Base-by-base conservation (phyloP, 2,888 invertebrate genomes). In the Oscheius sp. region DNA sequence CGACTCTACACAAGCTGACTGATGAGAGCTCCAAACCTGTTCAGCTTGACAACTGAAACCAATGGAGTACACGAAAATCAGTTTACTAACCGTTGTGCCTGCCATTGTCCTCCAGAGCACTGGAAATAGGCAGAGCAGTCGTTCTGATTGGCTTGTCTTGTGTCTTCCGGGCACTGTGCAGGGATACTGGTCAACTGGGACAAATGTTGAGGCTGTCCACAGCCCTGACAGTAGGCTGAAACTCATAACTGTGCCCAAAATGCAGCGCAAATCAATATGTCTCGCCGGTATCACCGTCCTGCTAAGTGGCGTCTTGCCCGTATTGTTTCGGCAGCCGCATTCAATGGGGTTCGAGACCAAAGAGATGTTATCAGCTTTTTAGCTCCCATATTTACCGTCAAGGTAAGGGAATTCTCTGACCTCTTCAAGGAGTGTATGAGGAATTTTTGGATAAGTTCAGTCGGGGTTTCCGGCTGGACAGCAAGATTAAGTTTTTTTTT, bases 111-210 rank as follows among this genome's bases (percentile, higher is more conserved):
- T 7, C 11, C 11, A 2, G 11, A 9, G 48, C 70, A 70, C 7
- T 47, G 47, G 42, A 57, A 70, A 32, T 70, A 70, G 59, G 47
- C 58, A 21, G 57, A 21, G 33, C 70, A 70, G 58, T 70, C 50
- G 13, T 57, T 29, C 29, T 70, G 70, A 29, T 70, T 21, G 33
- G 58, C 58, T 13, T 70, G 59, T 1, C 37, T 11, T 5, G 10
- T 2, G 2, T 58, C 58, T 47, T 58, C 33, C 58, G 37, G 21
- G 29, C 70, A 68, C 29, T 55, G 35, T 11, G 55, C 68, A 7
- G 68, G 68, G 65, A 29, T 50, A 32, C 0, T 42, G 42, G 29
- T 29, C 21, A 62, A 37, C 47, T 47, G 42, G 13, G 42, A 1
- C 0, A 7, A 13, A 2, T 42, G 13, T 42, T 62, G 3, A n/a